Evolutionary conservation across 2,113 vertebrate genomes (phyloP), one percentile per base, ranked within the genome.

Genomic region (Struthio camelus): DNA sequence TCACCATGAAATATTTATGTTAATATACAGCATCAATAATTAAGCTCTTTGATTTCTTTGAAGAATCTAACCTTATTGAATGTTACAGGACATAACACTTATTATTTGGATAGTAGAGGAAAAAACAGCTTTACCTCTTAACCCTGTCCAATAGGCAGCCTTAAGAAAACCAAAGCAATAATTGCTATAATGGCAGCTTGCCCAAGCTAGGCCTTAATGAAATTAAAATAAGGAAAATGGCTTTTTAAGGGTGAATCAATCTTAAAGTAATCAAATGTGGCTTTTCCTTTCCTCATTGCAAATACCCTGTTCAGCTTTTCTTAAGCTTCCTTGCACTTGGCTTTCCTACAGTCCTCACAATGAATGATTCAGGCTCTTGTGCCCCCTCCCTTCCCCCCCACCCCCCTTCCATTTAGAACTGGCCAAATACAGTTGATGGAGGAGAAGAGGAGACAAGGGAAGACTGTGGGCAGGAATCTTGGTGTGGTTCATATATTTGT

Each of bases 21-120:
- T 90, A 85, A 92, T 81, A 92, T 19, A 89, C 53, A 69, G 30
- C 62, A 87, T 66, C 75, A 91, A 91, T 83, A 91, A 95, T 50
- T 87, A 54, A 95, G 15, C 34, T 81, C 61, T 79, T 89, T 86
- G 34, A 80, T 88, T 67, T 76, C 59, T 83, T 66, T 78, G 64
- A 84, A 56, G 62, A 67, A 18, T 59, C 44, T 69, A 59, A 34
- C 25, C 56, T 86, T 67, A 81, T 56, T 36, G 66, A 91, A 80
- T 38, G 6, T 76, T 93, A 91, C 27, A 59, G 42, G 67, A 83
- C n/a, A 80, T 34, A 72, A 36, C 30, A 89, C 62, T 95, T 89
- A 61, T 69, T 89, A 71, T 90, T 92, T 89, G 80, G 65, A n/a
- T 70, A 84, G 46, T 36, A 59, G n/a, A 90, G 46, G 19, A 86